Evolutionary conservation across 2,888 invertebrate genomes (phyloP), one percentile per base, ranked within the genome.

Genomic region (Dolichomitus sp.): DNA sequence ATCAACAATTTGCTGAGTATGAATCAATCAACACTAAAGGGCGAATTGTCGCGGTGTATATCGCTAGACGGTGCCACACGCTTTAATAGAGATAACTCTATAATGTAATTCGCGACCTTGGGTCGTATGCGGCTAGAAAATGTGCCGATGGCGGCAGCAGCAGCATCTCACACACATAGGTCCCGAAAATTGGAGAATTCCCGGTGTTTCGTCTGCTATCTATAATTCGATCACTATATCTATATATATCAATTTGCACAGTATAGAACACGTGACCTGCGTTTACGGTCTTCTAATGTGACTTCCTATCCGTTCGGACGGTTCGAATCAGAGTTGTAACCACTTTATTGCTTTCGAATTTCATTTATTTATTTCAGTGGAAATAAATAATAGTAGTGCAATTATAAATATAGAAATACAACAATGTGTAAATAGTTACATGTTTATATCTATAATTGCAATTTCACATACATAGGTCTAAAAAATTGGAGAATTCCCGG

Each of bases 1-100:
- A 66, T 68, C 57, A 73, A 79, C 72, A 79, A 79, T 79, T 73
- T 12, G 66, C 37, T 19, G 50, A 33, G 59, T 40, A 59, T 4
- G 27, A 12, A 27, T 3, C 19, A 4, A 23, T 23, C 14, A 33
- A 59, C 33, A 59, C 30, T n/a, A 52, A 30, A 14, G 30, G 14
- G 30, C 27, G 14, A n/a, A 30, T 19, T 52, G n/a, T 4, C 33
- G 33, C 9, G 30, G 30, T 14, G 14, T 30, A 30, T 59, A 27
- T 59, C 14, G 17, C 9, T 7, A 4, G 6, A 1, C 30, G 57
- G n/a, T 33, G 54, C 9, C 42, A 54, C 11, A 27, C 54, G 54
- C 27, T 54, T 33, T 14, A 6, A n/a, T 1, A 1, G 14, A 59
- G 57, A 59, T n/a, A 30, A 0, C 33, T 33, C 57, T n/a, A 7